Evolutionary conservation across 2,113 vertebrate genomes (phyloP), one percentile per base, ranked within the genome.

Genomic region (Chlamydotis undulata): DNA sequence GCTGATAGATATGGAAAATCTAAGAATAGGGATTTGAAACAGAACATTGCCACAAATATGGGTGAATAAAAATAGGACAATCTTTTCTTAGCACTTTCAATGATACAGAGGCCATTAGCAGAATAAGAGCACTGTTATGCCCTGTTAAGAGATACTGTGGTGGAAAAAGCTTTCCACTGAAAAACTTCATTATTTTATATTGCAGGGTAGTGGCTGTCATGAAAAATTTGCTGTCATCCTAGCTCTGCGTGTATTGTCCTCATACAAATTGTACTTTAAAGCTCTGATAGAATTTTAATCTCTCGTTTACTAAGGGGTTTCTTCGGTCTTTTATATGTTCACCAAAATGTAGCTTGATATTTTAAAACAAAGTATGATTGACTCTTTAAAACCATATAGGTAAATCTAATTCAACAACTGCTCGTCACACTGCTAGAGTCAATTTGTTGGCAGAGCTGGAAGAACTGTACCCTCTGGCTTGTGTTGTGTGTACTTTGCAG

Each of bases 81-180:
- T 78, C 84, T 89, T 93, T 94, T 93, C 68, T 81, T 74, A 94
- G 65, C 28, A 18, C 43, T 94, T 94, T 53, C 50, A 93, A 22
- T 25, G 50, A 37, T 23, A 87, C 19, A 50, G 65, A 82, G 67
- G 28, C n/a, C 47, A 68, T 75, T 82, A 94, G 75, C 15, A 70
- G 56, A 78, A 41, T 57, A 74, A 81, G 60, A 85, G 37, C 69
- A 28, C 73, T 84, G 22, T 68, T 79, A 28, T 29, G 28, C n/a
- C 43, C 57, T 55, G 6, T 60, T 93, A 96, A 75, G 19, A 85
- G 70, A 31, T 49, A 35, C 26, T 70, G 21, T 57, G 19, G 35
- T 71, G 6, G 31, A 55, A 78, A 75, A 74, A 65, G 74, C 37
- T 75, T 84, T 84, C 47, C 1, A 0, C 9, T 78, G 60, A 83